Evolutionary conservation across 2,888 invertebrate genomes (phyloP), one percentile per base, ranked within the genome.

Genomic region (Amiota minor): DNA sequence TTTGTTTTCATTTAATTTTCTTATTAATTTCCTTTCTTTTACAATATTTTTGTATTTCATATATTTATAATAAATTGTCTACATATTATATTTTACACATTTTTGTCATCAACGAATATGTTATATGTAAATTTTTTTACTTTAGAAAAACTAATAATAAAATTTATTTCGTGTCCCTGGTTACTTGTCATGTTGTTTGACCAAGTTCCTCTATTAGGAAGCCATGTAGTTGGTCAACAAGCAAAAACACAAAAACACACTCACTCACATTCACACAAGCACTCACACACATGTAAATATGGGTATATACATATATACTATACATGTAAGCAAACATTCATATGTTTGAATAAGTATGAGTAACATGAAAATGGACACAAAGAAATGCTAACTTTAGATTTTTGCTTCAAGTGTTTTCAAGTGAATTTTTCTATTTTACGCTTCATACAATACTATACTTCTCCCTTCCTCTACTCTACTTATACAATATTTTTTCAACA

Each of bases 401-500:
- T 78, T 72, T 53, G 55, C 53, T 74, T 69, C 64, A 75, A 68
- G 68, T 61, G 18, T 70, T 72, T 70, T 70, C 62, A 77, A 83
- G 80, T 82, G 80, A 76, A 81, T 81, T 83, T 82, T 79, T 74
- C 75, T 46, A 68, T 49, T 75, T 78, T 76, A 47, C 56, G 72
- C 67, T 68, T 68, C 14, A 59, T 59, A 23, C 59, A 35, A 35
- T 35, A 35, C 35, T 6, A 35, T 35, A 35, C 35, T 35, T 35
- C 35, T 35, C 23, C 23, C 2, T 35, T 35, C 35, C 35, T 6
- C 6, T 35, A 3, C 35, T 35, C 2, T 35, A 35, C 6, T 35
- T 35, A 35, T 35, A 4, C 53, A 53, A 53, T n/a, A n/a, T 1
- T 53, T 53, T 53, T 10, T 10, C 14, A n/a, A n/a, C n/a, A n/a